Percentiles rank a stretch among this genome's conserved stretches.
These are phyloP conservation scores for Apaloderma vittatum DNA, from an alignment of 2,113 vertebrate species.

Conservation along the genomic window DNA sequence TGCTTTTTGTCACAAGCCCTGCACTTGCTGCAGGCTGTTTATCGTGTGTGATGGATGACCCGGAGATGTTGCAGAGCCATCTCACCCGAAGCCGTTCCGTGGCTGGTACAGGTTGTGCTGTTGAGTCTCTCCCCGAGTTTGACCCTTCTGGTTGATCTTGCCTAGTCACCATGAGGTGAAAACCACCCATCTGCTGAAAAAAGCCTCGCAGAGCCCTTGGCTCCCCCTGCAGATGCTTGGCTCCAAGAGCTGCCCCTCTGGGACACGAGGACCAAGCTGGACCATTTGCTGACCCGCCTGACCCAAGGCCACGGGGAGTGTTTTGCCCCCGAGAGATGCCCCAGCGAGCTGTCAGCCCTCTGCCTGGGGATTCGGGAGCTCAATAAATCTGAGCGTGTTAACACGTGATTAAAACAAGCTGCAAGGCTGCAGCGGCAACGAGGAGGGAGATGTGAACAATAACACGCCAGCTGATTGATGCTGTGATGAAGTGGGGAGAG, in stretches of 20 bases:
- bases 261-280: background rate
- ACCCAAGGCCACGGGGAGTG: background rate
- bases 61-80: background rate
- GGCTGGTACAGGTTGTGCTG: accelerated
- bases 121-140: accelerated
- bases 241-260: accelerated
- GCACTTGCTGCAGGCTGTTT: background rate
- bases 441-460: background rate
- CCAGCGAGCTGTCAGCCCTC: background rate
- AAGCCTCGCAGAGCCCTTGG: background rate
- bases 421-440: background rate
- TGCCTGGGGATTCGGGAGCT: background rate
- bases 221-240: background rate
- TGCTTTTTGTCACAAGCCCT: background rate
- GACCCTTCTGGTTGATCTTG: accelerated
- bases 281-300: background rate
- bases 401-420: background rate
- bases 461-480: background rate
- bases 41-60: background rate
- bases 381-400: background rate
- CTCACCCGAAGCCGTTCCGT: background rate
- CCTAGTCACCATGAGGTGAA: accelerated
- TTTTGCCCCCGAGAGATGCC: background rate
- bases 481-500: background rate
- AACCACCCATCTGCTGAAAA: background rate